A percentile compares a stretch with the other conserved stretches of the same genome.
Evolutionary conservation across 2,888 invertebrate genomes (phyloP).

Genomic region (Yponomeuta sedellus): DNA sequence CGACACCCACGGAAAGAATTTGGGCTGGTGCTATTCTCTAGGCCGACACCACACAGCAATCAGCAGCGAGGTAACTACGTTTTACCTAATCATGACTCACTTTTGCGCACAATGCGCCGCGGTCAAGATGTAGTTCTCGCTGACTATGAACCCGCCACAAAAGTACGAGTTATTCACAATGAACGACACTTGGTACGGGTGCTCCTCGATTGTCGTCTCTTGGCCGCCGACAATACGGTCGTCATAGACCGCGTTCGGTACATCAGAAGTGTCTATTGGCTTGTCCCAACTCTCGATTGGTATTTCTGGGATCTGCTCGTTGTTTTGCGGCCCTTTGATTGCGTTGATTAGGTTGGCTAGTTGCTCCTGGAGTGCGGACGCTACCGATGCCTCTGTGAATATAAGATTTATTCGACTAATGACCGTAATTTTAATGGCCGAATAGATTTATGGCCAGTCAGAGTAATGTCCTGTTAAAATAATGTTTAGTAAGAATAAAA

Average conservation of each 20-base stretch:
- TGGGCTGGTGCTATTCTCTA: too few species aligned
- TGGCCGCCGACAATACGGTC: conserved; percentile 61
- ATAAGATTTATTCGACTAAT: too few species aligned
- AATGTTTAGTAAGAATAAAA: too few species aligned
- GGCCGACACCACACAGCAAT: too few species aligned
- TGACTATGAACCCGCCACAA: conserved; percentile 69
- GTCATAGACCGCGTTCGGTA: conserved; percentile 27
- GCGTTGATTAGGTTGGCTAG: not conserved
- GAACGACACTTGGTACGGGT: conserved; percentile 65
- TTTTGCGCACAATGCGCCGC: conserved; percentile 67
- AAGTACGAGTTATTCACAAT: conserved; percentile 57
- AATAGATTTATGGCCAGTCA: too few species aligned
- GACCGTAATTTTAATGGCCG: too few species aligned
- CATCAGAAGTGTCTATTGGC: conserved; percentile 21
- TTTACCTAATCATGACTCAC: conserved; percentile 35
- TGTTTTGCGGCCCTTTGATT: not conserved
- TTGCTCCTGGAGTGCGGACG: not conserved
- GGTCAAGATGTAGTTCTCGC: conserved; percentile 58
- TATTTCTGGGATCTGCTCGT: not conserved
- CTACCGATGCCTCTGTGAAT: not conserved
- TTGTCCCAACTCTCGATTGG: not conserved
- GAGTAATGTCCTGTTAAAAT: too few species aligned
- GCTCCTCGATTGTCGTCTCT: conserved; percentile 50
- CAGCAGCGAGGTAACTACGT: too few species aligned
- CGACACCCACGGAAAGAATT: too few species aligned